These are phyloP conservation scores for Phoronis australis DNA, from an alignment of 2,888 invertebrate genomes.

Conservation along the genomic window DNA sequence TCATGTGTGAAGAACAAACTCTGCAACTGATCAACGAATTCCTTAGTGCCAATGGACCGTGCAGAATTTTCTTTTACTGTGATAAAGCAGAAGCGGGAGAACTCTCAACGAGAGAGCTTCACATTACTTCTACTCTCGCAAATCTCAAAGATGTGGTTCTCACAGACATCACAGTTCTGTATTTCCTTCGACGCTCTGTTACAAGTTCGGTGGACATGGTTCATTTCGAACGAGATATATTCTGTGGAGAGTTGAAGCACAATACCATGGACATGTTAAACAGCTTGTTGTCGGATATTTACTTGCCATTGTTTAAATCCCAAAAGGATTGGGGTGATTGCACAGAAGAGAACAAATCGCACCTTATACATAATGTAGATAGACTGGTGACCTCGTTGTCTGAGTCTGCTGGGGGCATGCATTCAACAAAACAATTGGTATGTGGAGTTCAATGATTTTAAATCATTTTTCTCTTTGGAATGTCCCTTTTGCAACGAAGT, in stretches of 20 bases:
- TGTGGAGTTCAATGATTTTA: no score
- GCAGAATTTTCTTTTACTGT: constrained; percentile 47
- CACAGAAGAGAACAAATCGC: constrained; percentile 37
- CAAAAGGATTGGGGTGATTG: constrained; percentile 51
- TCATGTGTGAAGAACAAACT: constrained; percentile 44
- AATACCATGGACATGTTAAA: constrained; percentile 44
- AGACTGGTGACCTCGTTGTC: constrained; percentile 40
- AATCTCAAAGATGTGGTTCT: constrained; percentile 40
- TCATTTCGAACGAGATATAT: constrained; percentile 46
- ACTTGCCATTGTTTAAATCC: constrained; percentile 43
- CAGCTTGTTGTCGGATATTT: constrained; percentile 45
- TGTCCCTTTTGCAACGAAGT: no score
- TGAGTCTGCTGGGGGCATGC: constrained; percentile 42
- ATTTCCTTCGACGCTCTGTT: constrained; percentile 42
- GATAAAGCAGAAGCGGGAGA: constrained; percentile 36
- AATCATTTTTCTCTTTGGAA: no score
- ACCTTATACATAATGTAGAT: constrained; percentile 43
- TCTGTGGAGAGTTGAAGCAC: constrained; percentile 51
- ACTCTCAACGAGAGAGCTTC: constrained; percentile 33
- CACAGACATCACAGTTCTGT: constrained; percentile 40
- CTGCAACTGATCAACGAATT: constrained; percentile 46
- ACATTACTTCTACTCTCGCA: constrained; percentile 41
- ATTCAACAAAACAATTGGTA: constrained; percentile 44
- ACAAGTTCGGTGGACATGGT: constrained; percentile 44
- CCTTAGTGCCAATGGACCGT: constrained; percentile 42